Evolutionary conservation across 2,113 vertebrate species (phyloP), one percentile per base, ranked within the genome.

Genomic region (Oreochromis tanganicae): DNA sequence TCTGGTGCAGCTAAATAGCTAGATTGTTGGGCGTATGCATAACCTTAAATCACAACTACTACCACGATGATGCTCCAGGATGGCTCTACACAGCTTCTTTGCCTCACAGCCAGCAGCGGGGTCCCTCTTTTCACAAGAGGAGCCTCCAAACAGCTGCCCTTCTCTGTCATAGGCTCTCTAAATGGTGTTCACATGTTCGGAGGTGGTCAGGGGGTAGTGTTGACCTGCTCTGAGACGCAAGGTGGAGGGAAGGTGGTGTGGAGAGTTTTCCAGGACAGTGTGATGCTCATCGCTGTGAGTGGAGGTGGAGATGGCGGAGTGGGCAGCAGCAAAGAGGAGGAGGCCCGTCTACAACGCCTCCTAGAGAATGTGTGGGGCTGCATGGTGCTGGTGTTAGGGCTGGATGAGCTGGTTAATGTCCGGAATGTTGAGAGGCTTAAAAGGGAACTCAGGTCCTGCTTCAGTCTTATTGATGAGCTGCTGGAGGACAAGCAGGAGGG

Each of bases 101-200:
- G 97, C 93, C 97, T 98, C 59, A 97, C 97, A 5, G 96, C 98
- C 50, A 96, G 94, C 90, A 98, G 97, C 34, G 97, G 98, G 4
- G 97, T 98, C 4, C 98, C 98, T 3, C 95, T 98, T 5, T 98
- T 97, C 91, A 97, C 97, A 48, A 94, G 97, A 9, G 97, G 97
- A 50, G 96, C 96, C 52, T 85, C 95, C 78, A 96, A 93, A 50
- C 96, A 96, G 95, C 96, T 98, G 13, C 97, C 98, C 1, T 98
- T 98, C 93, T 97, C 98, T 4, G 93, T 98, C 88, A 98, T 98
- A 61, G 98, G 98, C 52, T 98, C 98, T 9, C 93, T 98, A 78
- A 98, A 98, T 29, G 98, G 98, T 3, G 98, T 98, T 9, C 98
- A 98, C 93, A 98, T 98, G 98, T 98, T 98, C 24, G 97, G 97